Evolutionary conservation across 2,888 invertebrate genomes (phyloP), one percentile per base, ranked within the genome.

Genomic region (Epiblema foenella): DNA sequence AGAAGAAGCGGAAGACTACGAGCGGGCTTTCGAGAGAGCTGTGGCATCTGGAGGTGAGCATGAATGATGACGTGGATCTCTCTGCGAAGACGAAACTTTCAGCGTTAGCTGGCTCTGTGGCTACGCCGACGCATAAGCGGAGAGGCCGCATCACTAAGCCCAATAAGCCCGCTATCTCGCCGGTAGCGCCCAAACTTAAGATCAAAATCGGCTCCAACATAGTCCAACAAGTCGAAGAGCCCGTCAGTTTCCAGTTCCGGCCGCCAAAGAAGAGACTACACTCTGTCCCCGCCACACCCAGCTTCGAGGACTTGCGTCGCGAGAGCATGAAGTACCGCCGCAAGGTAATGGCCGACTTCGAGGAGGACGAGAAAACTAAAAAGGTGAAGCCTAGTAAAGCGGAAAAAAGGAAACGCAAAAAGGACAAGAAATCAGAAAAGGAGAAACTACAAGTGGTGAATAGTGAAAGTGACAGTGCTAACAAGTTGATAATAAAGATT

Each of bases 241-340:
- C 83, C 88, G 94, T 81, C 80, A 93, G 75, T 83, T 93, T 81
- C 81, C 94, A 83, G 89, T 95, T 80, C 87, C 89, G 97, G 75
- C 98, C 98, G 62, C 98, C 98, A 0, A 98, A 98, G 89, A 98
- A 98, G 84, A 95, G 97, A 17, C 85, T 96, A 33, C 93, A 95
- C 51, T 64, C 64, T 72, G 93, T 94, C 74, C 95, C 94, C n/a
- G 52, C 24, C 17, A 95, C 94, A 74, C 97, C 97, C 0, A 96
- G 96, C 74, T 95, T 97, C 75, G 97, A 98, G 86, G 97, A 97
- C 81, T 88, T 97, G 62, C 96, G 96, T 75, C 95, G 97, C 2
- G 97, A 98, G 80, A 97, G 96, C 79, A 98, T 98, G 98, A 97
- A 97, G 83, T 98, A 95, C 87, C 94, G 98, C 17, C 95, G 96